Evolutionary conservation across 2,797 vertebrate species (phyloP).

Genomic region (Manis javanica): DNA sequence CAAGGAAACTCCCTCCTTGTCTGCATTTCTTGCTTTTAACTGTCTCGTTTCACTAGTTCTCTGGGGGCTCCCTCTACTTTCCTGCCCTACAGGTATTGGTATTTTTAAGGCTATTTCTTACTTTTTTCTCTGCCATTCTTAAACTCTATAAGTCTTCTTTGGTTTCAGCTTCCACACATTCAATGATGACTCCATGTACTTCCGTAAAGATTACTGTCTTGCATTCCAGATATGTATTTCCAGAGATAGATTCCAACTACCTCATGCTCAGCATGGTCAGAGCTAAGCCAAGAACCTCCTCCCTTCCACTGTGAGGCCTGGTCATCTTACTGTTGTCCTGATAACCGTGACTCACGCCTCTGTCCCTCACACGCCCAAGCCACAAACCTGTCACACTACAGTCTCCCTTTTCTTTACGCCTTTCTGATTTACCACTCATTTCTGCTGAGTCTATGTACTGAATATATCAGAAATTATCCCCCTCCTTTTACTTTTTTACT

Average conservation of each 20-base stretch:
- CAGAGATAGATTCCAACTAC: background rate
- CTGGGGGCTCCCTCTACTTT: background rate
- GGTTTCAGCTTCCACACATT: background rate
- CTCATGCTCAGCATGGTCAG: background rate
- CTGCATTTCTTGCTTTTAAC: conserved; percentile 10
- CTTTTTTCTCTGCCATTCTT: background rate
- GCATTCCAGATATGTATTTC: background rate
- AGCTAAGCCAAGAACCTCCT: background rate
- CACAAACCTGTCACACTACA: background rate
- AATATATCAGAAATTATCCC: background rate
- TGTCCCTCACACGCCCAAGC: background rate
- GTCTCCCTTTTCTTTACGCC: background rate
- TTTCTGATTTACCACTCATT: background rate
- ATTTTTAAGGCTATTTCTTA: conserved; percentile 25
- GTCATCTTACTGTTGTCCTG: background rate
- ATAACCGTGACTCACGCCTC: background rate
- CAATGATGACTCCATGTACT: background rate
- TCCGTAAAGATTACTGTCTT: background rate
- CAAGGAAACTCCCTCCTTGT: background rate
- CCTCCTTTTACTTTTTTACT: background rate
- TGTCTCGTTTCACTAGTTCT: background rate
- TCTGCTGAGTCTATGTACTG: background rate
- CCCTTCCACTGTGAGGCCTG: background rate
- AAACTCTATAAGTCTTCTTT: background rate
- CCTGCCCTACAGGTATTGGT: background rate